These are phyloP conservation scores for Ploceus nigricollis DNA, from an alignment of 2,113 vertebrate species.

Conservation along the genomic window DNA sequence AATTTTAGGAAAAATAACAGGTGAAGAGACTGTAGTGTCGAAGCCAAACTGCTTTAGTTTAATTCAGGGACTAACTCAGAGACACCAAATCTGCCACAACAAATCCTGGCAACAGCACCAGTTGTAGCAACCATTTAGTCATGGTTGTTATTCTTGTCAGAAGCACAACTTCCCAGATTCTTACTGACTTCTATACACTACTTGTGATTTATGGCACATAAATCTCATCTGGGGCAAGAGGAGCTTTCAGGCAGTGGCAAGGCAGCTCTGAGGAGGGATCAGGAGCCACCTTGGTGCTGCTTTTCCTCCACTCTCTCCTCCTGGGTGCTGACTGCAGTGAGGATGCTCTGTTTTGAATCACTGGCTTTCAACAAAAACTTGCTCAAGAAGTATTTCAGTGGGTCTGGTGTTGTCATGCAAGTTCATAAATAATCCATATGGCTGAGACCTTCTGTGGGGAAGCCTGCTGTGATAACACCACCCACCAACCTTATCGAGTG, in stretches of 20 bases:
- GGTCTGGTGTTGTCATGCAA: slow-evolving; percentile 50
- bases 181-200: neutral
- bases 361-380: slow-evolving; percentile 34
- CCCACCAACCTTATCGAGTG: slow-evolving; percentile 63
- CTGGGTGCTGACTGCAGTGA: neutral
- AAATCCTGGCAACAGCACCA: neutral
- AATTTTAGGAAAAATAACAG: neutral
- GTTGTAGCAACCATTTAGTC: neutral
- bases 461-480: slow-evolving; percentile 67
- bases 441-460: slow-evolving; percentile 62
- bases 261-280: neutral
- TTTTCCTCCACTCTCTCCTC: neutral
- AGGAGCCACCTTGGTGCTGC: neutral
- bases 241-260: neutral
- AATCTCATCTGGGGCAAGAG: neutral
- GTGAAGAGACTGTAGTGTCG: neutral
- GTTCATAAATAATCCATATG: slow-evolving; percentile 71
- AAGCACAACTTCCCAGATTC: neutral
- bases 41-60: neutral
- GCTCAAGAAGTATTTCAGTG: slow-evolving; percentile 28
- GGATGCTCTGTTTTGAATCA: neutral
- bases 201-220: neutral
- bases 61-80: neutral
- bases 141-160: neutral
- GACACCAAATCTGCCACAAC: neutral